Base-by-base conservation (phyloP, 2,888 invertebrate species). In the Bugula neritina region DNA sequence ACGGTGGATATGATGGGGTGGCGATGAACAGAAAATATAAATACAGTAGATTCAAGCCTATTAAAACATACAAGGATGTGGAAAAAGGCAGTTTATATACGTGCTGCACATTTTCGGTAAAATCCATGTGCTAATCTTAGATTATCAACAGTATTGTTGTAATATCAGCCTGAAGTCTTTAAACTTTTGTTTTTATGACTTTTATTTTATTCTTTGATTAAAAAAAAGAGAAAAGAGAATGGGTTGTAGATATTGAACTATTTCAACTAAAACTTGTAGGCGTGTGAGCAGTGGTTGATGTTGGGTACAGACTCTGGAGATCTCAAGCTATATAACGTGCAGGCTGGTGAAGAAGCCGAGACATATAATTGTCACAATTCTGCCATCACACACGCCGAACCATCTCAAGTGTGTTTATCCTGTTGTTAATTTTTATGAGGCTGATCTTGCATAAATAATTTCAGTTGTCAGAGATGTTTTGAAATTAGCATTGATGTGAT, bases 261-360 rank as follows among this genome's bases (percentile, higher is more conserved):
- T n/a, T n/a, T n/a, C n/a, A n/a, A n/a, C n/a, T n/a, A n/a, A n/a
- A n/a, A n/a, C n/a, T n/a, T n/a, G n/a, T 78, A 88, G 87, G 86
- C 87, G 13, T 87, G 87, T 80, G 88, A 89, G 77, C 88, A 89
- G 76, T 87, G 87, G 78, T 83, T 93, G n/a, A 87, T 94, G 75
- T 90, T 94, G 71, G 97, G 97, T 69, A 94, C 94, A 1, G 92
- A 92, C 75, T 88, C 90, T 54, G 98, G 98, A 21, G 94, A 96
- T 81, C 89, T 97, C 23, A 90, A 93, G 80, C 88, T 93, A 77
- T 93, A 91, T 84, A 95, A 94, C 83, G 84, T 92, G 55, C 90
- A 91, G 78, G 91, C 90, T 69, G 93, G 92, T 23, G 89, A 83
- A 75, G 94, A 94, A 79, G 92, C 93, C 78, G 89, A 88, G 71